Conservation (phyloP, 2,888 invertebrate species). For the Drosophila barbarae region DNA sequence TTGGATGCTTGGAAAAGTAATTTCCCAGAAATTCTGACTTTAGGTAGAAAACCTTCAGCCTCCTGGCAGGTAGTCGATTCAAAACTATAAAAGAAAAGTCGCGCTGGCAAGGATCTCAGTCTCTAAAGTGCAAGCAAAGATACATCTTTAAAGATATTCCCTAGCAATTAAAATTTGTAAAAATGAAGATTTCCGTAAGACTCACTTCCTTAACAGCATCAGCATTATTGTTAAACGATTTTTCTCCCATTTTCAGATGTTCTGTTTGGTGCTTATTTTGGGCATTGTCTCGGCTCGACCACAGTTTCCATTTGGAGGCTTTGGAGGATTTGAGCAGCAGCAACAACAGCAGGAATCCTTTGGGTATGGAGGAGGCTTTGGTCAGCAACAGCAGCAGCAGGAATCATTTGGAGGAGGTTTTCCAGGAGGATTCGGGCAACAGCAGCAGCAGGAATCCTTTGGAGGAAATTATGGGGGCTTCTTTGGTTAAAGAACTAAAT, state of each 20-base stretch:
- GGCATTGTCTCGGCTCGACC: slow-evolving; percentile 1
- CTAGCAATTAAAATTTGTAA: neutral
- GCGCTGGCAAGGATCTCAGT: neutral
- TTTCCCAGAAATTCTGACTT: neutral
- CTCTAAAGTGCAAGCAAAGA: neutral
- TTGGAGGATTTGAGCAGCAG: neutral
- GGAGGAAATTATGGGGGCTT: neutral
- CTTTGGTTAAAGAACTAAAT: neutral
- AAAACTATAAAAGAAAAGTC: neutral
- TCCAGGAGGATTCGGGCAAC: neutral
- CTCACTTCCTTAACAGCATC: neutral
- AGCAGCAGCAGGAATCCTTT: slow-evolving; percentile 1
- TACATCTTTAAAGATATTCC: neutral
- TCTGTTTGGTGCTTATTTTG: neutral
- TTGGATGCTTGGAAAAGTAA: no score
- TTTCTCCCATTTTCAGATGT: neutral
- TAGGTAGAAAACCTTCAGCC: neutral
- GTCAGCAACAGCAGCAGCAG: slow-evolving; percentile 13
- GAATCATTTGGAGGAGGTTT: slow-evolving; percentile 1
- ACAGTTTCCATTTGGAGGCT: neutral
- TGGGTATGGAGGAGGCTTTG: neutral
- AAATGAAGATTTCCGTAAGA: slow-evolving; percentile 3
- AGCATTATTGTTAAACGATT: neutral
- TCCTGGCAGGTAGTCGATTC: neutral
- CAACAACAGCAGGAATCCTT: neutral